These are phyloP conservation scores for Notodonta ziczac DNA, from an alignment of 2,888 invertebrate species.

Conservation along the genomic window DNA sequence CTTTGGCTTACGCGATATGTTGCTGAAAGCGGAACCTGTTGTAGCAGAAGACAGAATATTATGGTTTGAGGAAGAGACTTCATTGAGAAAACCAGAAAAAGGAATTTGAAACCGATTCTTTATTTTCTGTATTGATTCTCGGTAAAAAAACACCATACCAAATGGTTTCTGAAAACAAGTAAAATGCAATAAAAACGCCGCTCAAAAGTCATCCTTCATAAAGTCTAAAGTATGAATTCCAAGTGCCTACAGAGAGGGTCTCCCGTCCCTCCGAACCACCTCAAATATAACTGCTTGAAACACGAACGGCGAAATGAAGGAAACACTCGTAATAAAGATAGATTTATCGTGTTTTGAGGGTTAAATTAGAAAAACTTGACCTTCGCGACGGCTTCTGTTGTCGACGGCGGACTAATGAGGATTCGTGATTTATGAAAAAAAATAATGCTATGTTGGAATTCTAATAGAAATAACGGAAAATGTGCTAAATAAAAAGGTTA, in stretches of 20 bases:
- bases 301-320: not conserved
- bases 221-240: conserved; percentile 1
- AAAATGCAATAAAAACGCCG: not conserved
- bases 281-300: not conserved
- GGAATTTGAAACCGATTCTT: no score
- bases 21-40: no score
- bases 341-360: conserved; percentile 6
- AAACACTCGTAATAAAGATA: conserved; percentile 2
- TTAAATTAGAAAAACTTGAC: conserved; percentile 1
- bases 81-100: no score
- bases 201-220: not conserved
- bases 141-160: no score
- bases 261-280: not conserved
- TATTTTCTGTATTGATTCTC: no score
- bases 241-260: not conserved
- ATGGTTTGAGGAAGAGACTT: no score
- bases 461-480: no score
- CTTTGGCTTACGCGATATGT: no score
- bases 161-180: no score
- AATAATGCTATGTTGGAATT: no score
- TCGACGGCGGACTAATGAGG: not conserved
- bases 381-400: not conserved
- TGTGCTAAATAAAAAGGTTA: no score
- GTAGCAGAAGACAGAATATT: no score
- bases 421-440: not conserved